phyloP scores from a whole-genome alignment of 35 echinoderm and acorn worm species.

The Patiria miniata region DNA sequence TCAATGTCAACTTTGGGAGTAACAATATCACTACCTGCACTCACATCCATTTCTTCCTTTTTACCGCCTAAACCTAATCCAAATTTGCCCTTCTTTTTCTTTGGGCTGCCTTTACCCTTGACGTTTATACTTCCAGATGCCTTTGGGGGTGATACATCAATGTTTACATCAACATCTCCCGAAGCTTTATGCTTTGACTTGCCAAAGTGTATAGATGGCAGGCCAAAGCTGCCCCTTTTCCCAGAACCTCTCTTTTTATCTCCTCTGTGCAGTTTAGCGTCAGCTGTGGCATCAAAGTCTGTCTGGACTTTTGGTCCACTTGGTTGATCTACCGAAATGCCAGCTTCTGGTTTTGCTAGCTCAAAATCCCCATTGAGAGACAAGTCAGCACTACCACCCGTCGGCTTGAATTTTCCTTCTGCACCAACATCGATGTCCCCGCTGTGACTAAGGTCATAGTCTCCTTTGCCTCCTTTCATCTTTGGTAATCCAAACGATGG shows the following conservation, averaged over 20 bases:
- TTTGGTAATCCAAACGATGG: conserved; percentile 38
- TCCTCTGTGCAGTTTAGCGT: conserved; percentile 32
- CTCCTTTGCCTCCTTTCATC: conserved; percentile 44
- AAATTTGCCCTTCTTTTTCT: conserved; percentile 53
- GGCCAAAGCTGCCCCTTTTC: conserved; percentile 60
- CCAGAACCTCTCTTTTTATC: conserved; percentile 13
- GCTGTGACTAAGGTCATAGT: conserved; percentile 24
- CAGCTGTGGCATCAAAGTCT: conserved; percentile 44
- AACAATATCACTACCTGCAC: conserved; percentile 38
- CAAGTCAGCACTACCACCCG: conserved; percentile 1
- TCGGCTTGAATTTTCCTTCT: conserved; percentile 29
- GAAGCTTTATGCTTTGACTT: conserved; percentile 15
- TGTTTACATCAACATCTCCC: conserved; percentile 34
- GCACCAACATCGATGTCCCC: conserved; percentile 36
- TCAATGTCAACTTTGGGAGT: conserved; percentile 62
- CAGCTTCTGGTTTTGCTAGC: conserved; percentile 49
- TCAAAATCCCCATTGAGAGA: conserved; percentile 36
- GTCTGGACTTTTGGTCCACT: conserved; percentile 41
- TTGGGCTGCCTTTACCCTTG: conserved; percentile 26
- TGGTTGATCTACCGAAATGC: conserved; percentile 5
- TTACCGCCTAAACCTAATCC: conserved; percentile 57
- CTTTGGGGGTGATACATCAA: conserved; percentile 56
- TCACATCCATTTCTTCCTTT: conserved; percentile 39
- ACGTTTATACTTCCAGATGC: background rate
- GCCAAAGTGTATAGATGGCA: background rate